A percentile compares a stretch with the other conserved stretches of the same genome.
Conservation (phyloP, 2,888 invertebrate species). For the Hyles lineata region DNA sequence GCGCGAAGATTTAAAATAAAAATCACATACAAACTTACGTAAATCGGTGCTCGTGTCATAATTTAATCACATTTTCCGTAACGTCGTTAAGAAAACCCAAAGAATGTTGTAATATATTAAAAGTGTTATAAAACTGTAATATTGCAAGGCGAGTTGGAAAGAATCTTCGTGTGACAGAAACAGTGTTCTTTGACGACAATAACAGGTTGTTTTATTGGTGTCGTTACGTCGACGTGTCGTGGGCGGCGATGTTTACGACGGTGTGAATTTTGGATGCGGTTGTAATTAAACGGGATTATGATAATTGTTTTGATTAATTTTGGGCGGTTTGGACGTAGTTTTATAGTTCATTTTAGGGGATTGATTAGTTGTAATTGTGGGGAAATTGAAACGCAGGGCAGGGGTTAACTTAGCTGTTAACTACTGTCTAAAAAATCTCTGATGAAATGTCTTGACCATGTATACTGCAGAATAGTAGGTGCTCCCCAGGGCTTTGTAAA, state of each 20-base stretch:
- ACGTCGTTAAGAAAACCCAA: conserved; percentile 24
- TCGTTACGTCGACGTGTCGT: conserved; percentile 38
- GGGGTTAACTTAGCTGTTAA: no score
- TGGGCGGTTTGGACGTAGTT: no score
- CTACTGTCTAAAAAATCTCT: no score
- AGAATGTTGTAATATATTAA: conserved; percentile 22
- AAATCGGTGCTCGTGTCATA: conserved; percentile 9
- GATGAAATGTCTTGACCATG: no score
- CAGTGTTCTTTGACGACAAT: conserved; percentile 61
- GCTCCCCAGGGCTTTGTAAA: no score
- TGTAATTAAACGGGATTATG: not conserved
- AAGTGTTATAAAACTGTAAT: conserved; percentile 30
- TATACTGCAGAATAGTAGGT: no score
- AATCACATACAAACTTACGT: conserved; percentile 12
- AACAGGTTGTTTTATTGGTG: conserved; percentile 64
- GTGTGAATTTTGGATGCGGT: conserved; percentile 51
- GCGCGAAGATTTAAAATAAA: not conserved
- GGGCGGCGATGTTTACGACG: conserved; percentile 66
- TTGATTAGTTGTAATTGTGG: no score
- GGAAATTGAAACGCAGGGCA: no score
- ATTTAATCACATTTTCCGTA: conserved; percentile 11
- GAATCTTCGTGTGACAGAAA: conserved; percentile 24
- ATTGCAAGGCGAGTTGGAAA: conserved; percentile 32
- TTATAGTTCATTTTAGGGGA: no score
- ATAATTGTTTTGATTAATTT: no score